Evolutionary conservation across 2,888 invertebrate genomes (phyloP).

Genomic region (Epistrophe grossulariae): DNA sequence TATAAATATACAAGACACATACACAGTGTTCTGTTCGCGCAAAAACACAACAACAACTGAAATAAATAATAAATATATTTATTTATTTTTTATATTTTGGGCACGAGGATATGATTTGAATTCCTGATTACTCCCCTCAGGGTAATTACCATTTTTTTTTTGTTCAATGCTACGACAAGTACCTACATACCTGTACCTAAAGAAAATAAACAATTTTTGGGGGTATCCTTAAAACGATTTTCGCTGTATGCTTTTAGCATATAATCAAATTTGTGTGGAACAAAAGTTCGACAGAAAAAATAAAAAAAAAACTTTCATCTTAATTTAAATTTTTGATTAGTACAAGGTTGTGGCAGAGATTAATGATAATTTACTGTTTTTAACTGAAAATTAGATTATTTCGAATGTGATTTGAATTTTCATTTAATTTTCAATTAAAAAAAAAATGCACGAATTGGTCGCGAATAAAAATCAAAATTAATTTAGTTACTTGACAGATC

Average conservation of each 20-base stretch:
- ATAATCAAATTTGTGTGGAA: background rate
- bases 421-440: too few species aligned
- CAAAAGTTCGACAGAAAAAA: background rate
- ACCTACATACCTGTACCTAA: background rate
- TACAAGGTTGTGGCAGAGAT: background rate
- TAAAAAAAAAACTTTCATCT: accelerated
- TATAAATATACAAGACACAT: background rate
- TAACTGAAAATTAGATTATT: background rate
- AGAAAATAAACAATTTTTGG: background rate
- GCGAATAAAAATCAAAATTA: too few species aligned
- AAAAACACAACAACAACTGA: conserved; percentile 10
- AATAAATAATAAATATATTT: conserved; percentile 47
- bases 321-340: conserved; percentile 26
- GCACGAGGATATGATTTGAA: conserved; percentile 61
- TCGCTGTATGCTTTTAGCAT: background rate
- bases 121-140: conserved; percentile 59
- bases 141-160: conserved; percentile 7
- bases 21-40: background rate
- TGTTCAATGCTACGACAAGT: background rate
- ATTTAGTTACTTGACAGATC: too few species aligned
- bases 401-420: background rate
- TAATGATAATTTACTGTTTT: background rate
- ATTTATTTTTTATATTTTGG: conserved; percentile 52
- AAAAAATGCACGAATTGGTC: too few species aligned
- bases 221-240: background rate